Conservation (phyloP, 2,888 invertebrate species). For the Oligia strigilis region DNA sequence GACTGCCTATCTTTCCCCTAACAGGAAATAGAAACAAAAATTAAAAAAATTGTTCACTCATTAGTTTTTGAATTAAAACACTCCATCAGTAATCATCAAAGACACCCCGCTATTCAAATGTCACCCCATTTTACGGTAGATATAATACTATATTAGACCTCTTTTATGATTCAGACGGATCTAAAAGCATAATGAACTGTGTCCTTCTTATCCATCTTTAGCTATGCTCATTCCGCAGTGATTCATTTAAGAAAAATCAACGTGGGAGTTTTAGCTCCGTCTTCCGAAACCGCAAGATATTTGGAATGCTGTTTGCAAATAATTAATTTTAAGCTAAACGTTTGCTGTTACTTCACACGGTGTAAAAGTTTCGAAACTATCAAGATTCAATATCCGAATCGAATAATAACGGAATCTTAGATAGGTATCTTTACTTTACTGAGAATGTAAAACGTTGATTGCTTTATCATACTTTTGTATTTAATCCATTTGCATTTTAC, state of each 20-base stretch:
- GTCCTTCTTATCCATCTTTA: constrained; percentile 41
- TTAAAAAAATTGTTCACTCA: too few species aligned
- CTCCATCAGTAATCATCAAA: too few species aligned
- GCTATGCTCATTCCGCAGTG: constrained; percentile 41
- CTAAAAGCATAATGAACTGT: constrained; percentile 41
- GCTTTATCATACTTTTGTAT: constrained; percentile 3
- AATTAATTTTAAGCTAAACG: constrained; percentile 39
- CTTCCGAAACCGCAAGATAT: constrained; percentile 56
- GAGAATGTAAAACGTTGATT: constrained; percentile 24
- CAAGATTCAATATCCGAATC: constrained; percentile 32
- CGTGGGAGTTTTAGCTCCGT: constrained; percentile 57
- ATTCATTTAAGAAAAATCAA: constrained; percentile 53
- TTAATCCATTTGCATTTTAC: constrained; percentile 30
- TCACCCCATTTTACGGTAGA: too few species aligned
- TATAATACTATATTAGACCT: too few species aligned
- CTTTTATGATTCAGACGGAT: constrained; percentile 34
- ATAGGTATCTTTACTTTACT: background rate
- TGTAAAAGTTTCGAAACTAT: constrained; percentile 25
- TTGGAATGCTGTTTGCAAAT: constrained; percentile 42
- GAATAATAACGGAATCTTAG: constrained; percentile 30
- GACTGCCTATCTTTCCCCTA: too few species aligned
- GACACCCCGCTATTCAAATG: too few species aligned
- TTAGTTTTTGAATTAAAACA: too few species aligned
- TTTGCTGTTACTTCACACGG: constrained; percentile 32
- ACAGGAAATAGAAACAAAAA: too few species aligned